Base-by-base conservation (phyloP, 92 coral and sea anemone species). In the Epizoanthus scotinus region DNA sequence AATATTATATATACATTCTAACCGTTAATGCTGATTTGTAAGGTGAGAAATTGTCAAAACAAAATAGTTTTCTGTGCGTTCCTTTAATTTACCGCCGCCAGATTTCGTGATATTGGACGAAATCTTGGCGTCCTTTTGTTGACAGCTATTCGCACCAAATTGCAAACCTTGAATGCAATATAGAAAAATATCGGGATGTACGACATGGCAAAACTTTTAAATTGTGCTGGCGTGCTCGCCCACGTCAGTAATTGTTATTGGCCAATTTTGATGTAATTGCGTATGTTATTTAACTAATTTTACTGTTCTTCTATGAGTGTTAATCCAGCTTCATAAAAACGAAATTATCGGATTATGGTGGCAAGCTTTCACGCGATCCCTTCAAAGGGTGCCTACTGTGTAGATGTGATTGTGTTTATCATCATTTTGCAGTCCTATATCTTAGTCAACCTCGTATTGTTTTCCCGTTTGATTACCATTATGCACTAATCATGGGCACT, bases 251-350 rank as follows among this genome's bases (percentile, higher is more conserved):
- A 75, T 21, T n/a, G n/a, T n/a, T 75, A 60, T 20, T 47, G 81
- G 63, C 69, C 63, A 34, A 63, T 58, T 75, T 38, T 36, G 55
- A 58, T 34, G 40, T 75, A 59, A 75, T 75, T 75, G 68, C 38
- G 36, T 53, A 29, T 56, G 57, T 65, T 74, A 74, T 36, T 42
- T 36, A 22, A 12, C 68, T 75, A 58, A 75, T 59, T 59, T 38
- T 75, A 75, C 55, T 17, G 52, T 44, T 58, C 56, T 75, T 57
- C 28, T 55, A 38, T 54, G 21, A 36, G 20, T 53, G n/a, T 52
- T 92, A 92, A 92, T 92, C 97, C 93, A 67, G 24, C 62, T 84
- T 87, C 86, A 82, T 89, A 86, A 82, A 82, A 85, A 68, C 44
- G 83, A 87, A 42, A 86, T 87, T 91, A 81, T 49, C 65, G 82